Conservation (phyloP, 2,797 vertebrate genomes). For the Myotis daubentonii region DNA sequence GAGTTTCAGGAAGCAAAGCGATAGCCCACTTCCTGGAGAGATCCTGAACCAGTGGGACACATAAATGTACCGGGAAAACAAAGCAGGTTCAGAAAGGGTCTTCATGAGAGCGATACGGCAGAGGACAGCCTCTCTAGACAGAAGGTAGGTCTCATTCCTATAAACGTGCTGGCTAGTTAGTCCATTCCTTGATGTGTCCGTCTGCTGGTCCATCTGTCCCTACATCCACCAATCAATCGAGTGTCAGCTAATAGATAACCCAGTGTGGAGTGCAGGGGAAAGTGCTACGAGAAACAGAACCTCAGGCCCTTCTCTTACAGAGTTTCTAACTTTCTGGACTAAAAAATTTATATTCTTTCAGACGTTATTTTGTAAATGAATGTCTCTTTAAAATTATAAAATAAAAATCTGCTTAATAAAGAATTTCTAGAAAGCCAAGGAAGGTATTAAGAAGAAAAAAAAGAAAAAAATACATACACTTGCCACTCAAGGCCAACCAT, state of each 20-base stretch:
- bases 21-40: not conserved
- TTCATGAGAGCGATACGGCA: not conserved
- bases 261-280: not conserved
- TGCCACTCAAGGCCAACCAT: not conserved
- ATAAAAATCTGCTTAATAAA: conserved; percentile 6
- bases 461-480: not conserved
- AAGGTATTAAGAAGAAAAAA: not conserved
- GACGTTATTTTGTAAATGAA: not conserved
- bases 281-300: not conserved
- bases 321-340: not conserved
- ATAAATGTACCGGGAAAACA: not conserved
- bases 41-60: not conserved
- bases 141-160: not conserved
- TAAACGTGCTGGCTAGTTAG: not conserved
- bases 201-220: not conserved
- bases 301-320: not conserved
- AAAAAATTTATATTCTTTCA: not conserved
- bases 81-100: not conserved
- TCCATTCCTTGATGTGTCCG: not conserved
- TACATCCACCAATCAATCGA: not conserved
- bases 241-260: not conserved
- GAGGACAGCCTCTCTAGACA: not conserved
- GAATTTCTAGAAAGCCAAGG: not conserved
- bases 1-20: not conserved
- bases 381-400: not conserved